Evolutionary conservation across 2,113 vertebrate genomes (phyloP).

Genomic region (Hepsetus odoe): DNA sequence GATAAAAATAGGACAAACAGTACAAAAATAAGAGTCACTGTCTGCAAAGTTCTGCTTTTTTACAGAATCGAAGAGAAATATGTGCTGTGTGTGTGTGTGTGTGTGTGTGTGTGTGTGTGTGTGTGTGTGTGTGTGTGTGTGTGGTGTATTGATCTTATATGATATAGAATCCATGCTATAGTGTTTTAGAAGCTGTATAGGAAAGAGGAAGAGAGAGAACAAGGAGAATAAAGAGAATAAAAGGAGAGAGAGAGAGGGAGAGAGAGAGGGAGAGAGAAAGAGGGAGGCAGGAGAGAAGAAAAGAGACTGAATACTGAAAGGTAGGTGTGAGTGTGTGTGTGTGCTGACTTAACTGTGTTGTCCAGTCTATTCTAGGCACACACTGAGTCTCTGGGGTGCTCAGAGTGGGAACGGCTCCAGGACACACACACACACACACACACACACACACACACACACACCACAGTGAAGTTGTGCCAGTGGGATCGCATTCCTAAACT

Average conservation of each 20-base stretch:
- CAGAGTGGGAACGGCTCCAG: not conserved
- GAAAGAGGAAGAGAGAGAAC: not conserved
- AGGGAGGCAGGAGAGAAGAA: not conserved
- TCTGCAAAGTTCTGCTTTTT: not conserved
- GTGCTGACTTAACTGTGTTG: not conserved
- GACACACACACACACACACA: not conserved
- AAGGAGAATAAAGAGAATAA: too few species aligned
- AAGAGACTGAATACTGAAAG: not conserved
- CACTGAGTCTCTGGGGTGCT: not conserved
- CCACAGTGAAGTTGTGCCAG: not conserved
- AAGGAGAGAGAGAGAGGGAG: not conserved
- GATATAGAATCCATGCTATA: not conserved
- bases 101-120: not conserved
- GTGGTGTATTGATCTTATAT: not conserved
- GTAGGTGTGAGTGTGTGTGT: not conserved
- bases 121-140: not conserved
- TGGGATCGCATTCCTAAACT: too few species aligned
- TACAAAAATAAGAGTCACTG: too few species aligned
- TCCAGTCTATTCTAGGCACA: constrained; percentile 6
- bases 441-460: too few species aligned
- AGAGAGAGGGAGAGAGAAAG: not conserved
- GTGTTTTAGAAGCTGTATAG: not conserved
- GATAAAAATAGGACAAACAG: too few species aligned
- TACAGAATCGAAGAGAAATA: too few species aligned
- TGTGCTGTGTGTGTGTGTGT: too few species aligned